phyloP scores from a whole-genome alignment of 2,888 invertebrate genomes.

The Phorcus lineatus region DNA sequence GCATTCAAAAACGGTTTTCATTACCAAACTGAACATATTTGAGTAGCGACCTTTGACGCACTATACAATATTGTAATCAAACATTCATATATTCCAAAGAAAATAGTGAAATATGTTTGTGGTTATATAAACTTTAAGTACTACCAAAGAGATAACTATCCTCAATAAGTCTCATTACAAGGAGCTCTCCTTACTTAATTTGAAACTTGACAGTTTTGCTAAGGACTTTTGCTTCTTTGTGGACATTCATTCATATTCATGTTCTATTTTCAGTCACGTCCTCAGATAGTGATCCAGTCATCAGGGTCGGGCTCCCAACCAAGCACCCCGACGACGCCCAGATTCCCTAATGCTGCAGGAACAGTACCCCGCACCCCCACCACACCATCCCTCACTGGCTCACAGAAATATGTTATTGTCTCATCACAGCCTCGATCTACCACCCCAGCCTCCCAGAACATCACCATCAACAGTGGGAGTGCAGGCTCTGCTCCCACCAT shows the following conservation, averaged over 20 bases:
- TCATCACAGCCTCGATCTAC: constrained; percentile 57
- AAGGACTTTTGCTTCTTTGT: background rate
- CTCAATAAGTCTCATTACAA: too few species aligned
- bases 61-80: too few species aligned
- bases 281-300: constrained; percentile 62
- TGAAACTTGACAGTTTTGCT: too few species aligned
- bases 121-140: too few species aligned
- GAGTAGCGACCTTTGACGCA: too few species aligned
- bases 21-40: too few species aligned
- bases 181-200: too few species aligned
- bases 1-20: too few species aligned
- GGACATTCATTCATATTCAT: too few species aligned
- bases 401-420: constrained; percentile 70
- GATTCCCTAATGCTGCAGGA: constrained; percentile 35
- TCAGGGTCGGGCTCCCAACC: constrained; percentile 46
- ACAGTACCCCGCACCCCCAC: constrained; percentile 43
- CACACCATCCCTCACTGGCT: constrained; percentile 47
- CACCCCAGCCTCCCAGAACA: constrained; percentile 42
- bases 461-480: constrained; percentile 37
- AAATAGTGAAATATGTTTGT: too few species aligned
- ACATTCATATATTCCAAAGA: too few species aligned
- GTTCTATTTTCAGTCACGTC: constrained; percentile 49
- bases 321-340: constrained; percentile 45
- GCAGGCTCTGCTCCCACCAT: constrained; percentile 49
- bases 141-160: too few species aligned